phyloP scores from a whole-genome alignment of 2,113 vertebrate species.

The Toxotes jaculatrix region DNA sequence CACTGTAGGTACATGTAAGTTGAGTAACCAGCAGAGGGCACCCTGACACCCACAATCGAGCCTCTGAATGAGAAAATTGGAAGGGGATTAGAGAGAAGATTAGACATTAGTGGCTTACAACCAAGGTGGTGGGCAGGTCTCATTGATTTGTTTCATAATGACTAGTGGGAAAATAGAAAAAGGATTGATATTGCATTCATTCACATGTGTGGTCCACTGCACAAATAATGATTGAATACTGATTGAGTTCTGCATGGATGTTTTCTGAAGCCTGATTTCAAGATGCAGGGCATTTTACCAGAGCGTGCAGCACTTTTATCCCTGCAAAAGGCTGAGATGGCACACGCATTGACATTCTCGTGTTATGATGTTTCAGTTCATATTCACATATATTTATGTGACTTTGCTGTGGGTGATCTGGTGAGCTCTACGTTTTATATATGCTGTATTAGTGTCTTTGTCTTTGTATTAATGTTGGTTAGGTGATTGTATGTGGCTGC shows the following conservation, averaged over 20 bases:
- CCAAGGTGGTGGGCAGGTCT: slow-evolving; percentile 20
- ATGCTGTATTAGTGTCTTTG: not conserved
- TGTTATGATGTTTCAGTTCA: not conserved
- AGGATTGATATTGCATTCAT: slow-evolving; percentile 22
- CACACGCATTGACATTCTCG: not conserved
- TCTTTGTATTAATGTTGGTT: slow-evolving; percentile 21
- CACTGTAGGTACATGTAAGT: not conserved
- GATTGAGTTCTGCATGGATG: slow-evolving; percentile 22
- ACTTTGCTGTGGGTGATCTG: not conserved
- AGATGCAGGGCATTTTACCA: slow-evolving; percentile 8
- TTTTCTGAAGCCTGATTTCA: slow-evolving; percentile 24
- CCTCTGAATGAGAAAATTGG: not conserved
- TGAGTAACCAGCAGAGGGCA: slow-evolving; percentile 79
- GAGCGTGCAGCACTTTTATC: not conserved
- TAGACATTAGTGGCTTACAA: slow-evolving; percentile 29
- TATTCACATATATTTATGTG: not conserved
- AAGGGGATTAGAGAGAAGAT: not conserved
- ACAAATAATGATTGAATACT: slow-evolving; percentile 33
- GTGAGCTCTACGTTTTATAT: not conserved
- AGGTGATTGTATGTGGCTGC: slow-evolving; percentile 23
- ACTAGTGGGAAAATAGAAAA: slow-evolving; percentile 23
- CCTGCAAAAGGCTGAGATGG: not conserved
- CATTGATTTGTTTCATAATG: slow-evolving; percentile 42
- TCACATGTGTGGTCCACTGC: slow-evolving; percentile 26
- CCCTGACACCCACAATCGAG: slow-evolving; percentile 38